Percentiles rank a stretch among this genome's conserved stretches.
These are phyloP conservation scores for Tethea ocularis DNA, from an alignment of 2,888 invertebrate species.

Conservation along the genomic window DNA sequence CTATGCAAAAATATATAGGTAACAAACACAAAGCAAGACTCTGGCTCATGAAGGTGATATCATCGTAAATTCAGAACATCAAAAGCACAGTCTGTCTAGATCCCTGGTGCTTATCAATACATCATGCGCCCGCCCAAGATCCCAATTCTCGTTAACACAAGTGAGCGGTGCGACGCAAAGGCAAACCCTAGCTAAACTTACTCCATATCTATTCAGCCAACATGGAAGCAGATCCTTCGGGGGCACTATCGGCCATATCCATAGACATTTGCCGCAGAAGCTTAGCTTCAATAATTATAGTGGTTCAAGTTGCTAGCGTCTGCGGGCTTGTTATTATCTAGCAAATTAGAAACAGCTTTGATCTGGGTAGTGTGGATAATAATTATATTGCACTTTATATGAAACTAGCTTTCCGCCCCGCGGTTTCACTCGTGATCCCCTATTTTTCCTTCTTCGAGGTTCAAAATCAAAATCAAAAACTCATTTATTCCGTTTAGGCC, in stretches of 20 bases:
- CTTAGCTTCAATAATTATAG: constrained; percentile 8
- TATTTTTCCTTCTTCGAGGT: too few species aligned
- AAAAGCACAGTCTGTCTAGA: background rate
- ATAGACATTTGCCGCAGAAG: constrained; percentile 10
- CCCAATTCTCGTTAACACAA: constrained; percentile 10
- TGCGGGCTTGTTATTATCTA: background rate
- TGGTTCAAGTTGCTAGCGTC: background rate
- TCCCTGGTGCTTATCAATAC: constrained; percentile 6
- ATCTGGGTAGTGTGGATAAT: too few species aligned
- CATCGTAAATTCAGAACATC: background rate
- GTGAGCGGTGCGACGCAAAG: background rate
- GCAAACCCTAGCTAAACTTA: constrained; percentile 1
- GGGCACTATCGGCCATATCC: constrained; percentile 7
- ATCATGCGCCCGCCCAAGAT: constrained; percentile 7
- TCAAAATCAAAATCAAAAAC: too few species aligned
- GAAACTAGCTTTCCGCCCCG: too few species aligned
- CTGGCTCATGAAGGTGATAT: background rate
- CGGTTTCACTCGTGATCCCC: too few species aligned
- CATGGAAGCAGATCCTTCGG: constrained; percentile 3
- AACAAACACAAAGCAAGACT: too few species aligned
- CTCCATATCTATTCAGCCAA: constrained; percentile 9
- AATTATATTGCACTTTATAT: too few species aligned
- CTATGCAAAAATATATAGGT: too few species aligned
- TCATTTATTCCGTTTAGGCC: too few species aligned
- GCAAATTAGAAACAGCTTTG: background rate